phyloP scores from a whole-genome alignment of 2,888 invertebrate species.

The Nomada flava region DNA sequence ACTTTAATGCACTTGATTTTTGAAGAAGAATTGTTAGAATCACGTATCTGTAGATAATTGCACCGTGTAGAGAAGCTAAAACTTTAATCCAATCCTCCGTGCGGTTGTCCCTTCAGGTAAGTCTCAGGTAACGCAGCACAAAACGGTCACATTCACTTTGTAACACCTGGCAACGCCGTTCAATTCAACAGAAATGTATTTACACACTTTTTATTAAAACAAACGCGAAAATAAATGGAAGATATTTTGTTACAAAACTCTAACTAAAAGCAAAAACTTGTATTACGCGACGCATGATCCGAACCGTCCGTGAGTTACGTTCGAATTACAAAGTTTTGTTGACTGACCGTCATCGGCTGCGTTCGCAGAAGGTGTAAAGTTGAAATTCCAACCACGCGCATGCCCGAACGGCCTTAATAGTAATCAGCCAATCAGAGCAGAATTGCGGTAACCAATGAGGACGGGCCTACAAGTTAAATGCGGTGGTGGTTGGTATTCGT shows the following conservation, averaged over 20 bases:
- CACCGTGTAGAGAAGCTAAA: not conserved
- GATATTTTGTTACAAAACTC: not conserved
- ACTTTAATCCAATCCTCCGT: constrained; percentile 23
- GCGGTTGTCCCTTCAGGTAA: constrained; percentile 35
- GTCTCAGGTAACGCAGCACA: constrained; percentile 65
- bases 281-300: constrained; percentile 35
- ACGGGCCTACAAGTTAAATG: not conserved
- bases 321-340: constrained; percentile 65
- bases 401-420: constrained; percentile 43
- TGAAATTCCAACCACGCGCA: constrained; percentile 71
- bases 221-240: not conserved
- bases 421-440: constrained; percentile 42
- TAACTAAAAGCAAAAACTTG: constrained; percentile 8
- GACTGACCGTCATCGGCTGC: constrained; percentile 65
- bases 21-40: too few species aligned
- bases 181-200: constrained; percentile 29
- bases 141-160: constrained; percentile 73
- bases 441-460: constrained; percentile 31
- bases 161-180: constrained; percentile 72
- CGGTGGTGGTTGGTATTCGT: not conserved
- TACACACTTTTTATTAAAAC: not conserved
- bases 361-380: constrained; percentile 73
- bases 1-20: constrained; percentile 4
- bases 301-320: constrained; percentile 49
- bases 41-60: not conserved